Evolutionary conservation across 2,888 invertebrate species (phyloP).

Genomic region (Oscheius sp.): DNA sequence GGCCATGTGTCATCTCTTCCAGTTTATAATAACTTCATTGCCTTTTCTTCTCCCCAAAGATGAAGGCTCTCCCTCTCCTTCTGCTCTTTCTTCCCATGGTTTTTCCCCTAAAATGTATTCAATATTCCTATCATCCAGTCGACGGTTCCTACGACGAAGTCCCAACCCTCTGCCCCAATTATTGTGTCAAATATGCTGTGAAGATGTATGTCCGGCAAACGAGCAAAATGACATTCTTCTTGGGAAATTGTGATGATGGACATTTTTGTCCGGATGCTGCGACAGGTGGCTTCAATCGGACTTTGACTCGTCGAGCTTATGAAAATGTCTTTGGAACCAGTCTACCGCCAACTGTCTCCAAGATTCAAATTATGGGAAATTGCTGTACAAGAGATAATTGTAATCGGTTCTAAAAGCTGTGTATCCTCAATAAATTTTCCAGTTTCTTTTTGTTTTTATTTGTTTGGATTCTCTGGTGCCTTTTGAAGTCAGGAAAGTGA

Average conservation of each 20-base stretch:
- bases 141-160: neutral
- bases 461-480: too few relatives aligned
- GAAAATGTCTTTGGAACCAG: neutral
- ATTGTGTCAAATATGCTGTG: conserved; percentile 9
- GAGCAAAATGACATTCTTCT: conserved; percentile 10
- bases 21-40: too few relatives aligned
- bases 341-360: neutral
- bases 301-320: neutral
- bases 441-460: too few relatives aligned
- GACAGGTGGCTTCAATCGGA: neutral
- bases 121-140: neutral
- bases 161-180: neutral
- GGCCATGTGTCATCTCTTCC: too few relatives aligned
- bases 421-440: neutral
- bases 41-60: too few relatives aligned
- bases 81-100: neutral
- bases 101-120: neutral
- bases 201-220: neutral
- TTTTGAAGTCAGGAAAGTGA: too few relatives aligned
- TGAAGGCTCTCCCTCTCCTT: neutral
- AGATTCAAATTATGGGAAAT: neutral
- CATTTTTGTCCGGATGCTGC: neutral
- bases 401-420: neutral
- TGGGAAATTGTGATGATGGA: conserved; percentile 6
- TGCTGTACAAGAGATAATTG: neutral